Base-by-base conservation (phyloP, 2,888 invertebrate genomes). In the Diplolepis rosae region DNA sequence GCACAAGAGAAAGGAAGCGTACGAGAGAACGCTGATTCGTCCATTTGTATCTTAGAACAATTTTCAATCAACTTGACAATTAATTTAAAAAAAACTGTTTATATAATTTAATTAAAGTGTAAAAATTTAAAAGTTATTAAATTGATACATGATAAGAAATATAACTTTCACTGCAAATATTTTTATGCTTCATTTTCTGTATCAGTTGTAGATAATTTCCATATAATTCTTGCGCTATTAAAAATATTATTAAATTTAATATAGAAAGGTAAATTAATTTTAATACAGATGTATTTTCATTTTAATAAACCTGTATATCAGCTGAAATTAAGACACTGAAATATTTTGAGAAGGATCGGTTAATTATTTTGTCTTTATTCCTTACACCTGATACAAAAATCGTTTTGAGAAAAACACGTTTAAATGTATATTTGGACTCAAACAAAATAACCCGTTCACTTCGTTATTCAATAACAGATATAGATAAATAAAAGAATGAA, bases 1-100 rank as follows among this genome's bases (percentile, higher is more conserved):
- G 82, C 84, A 89, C 71, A 87, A 85, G 68, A 88, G 90, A 61
- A 88, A 87, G 76, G 74, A 83, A 22, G 80, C 85, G 18, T 89
- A 86, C 76, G 89, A 90, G 75, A 87, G 88, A 45, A 90, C 89
- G 79, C 82, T 90, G 32, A 90, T 92, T 73, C 90, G 90, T 72
- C 91, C 91, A n/a, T 91, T 91, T 80, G 79, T 81, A 9, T 22
- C 32, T 24, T 56, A 56, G 7, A 32, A 35, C 15, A 30, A 52
- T n/a, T 30, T 4, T 27, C 9, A 52, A 52, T 30, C 3, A 7
- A 4, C 9, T 6, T 6, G 11, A 11, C 4, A 22, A 1, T 15
- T 42, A 42, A 5, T 15, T 42, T 42, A 32, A 32, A 32, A 11
- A n/a, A n/a, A n/a, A n/a, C n/a, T n/a, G n/a, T 13, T 39, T 0